Evolutionary conservation across 2,888 invertebrate species (phyloP).

Genomic region (Ophion obscuratus): DNA sequence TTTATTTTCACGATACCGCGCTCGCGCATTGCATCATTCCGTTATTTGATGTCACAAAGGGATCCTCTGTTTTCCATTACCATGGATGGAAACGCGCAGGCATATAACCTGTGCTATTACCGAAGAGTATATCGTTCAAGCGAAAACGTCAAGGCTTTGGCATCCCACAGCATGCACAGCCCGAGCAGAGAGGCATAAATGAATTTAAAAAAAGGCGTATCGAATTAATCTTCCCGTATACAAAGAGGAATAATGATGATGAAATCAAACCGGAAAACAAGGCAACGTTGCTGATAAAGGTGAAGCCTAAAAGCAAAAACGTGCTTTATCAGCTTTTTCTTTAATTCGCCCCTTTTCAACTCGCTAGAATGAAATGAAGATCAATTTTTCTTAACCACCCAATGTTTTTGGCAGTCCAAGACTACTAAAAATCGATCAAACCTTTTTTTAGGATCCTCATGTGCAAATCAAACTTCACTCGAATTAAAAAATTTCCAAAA

Average conservation of each 20-base stretch:
- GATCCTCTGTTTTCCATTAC: constrained; percentile 10
- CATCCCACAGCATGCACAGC: constrained; percentile 2
- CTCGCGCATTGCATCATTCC: constrained; percentile 6
- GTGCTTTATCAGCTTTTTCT: neutral
- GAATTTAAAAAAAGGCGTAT: neutral
- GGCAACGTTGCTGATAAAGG: neutral
- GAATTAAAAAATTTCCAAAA: too few species aligned
- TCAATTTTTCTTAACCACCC: neutral
- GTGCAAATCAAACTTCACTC: neutral
- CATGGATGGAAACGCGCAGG: constrained; percentile 1
- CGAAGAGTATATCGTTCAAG: constrained; percentile 30
- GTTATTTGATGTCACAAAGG: constrained; percentile 1
- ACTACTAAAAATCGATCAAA: neutral
- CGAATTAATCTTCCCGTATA: neutral
- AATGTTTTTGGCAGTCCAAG: neutral
- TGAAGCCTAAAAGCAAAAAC: neutral
- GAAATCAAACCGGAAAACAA: neutral
- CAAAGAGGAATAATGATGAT: neutral
- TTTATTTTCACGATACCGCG: constrained; percentile 29
- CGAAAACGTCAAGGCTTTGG: constrained; percentile 23
- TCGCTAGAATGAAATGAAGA: neutral
- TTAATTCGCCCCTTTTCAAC: neutral
- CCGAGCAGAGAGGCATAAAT: constrained; percentile 13
- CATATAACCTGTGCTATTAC: neutral
- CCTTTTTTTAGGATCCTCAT: neutral